These are phyloP conservation scores for Clamator glandarius DNA, from an alignment of 2,797 vertebrate genomes.

Conservation along the genomic window DNA sequence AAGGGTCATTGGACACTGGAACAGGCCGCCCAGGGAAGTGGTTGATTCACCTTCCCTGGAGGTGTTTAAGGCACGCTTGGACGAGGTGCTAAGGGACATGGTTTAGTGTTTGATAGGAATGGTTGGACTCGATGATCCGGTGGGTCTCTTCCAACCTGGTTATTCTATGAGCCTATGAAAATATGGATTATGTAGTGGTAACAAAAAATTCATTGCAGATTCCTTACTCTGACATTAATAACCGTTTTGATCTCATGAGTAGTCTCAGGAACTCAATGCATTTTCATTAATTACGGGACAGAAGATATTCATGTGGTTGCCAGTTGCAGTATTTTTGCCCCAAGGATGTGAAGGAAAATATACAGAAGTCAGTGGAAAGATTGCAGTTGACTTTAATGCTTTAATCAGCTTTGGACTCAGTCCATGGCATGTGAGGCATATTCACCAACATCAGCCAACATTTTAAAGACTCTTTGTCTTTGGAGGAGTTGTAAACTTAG, in stretches of 20 bases:
- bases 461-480: neutral
- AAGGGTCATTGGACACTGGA: too few relatives aligned
- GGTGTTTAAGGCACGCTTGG: too few relatives aligned
- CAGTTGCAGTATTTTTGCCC: neutral
- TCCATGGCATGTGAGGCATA: neutral
- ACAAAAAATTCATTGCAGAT: neutral
- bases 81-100: too few relatives aligned
- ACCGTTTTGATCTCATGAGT: neutral
- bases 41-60: too few relatives aligned
- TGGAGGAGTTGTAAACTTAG: neutral
- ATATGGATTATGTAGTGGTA: accelerated
- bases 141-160: too few relatives aligned
- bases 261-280: neutral
- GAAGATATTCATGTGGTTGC: neutral
- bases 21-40: too few relatives aligned
- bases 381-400: neutral
- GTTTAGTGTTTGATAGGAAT: too few relatives aligned
- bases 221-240: neutral
- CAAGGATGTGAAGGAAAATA: neutral
- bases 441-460: neutral
- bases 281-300: neutral
- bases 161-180: too few relatives aligned
- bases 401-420: neutral
- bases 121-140: too few relatives aligned
- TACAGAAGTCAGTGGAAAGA: neutral